phyloP scores from a whole-genome alignment of 2,888 invertebrate species.

The Catonia carolina region DNA sequence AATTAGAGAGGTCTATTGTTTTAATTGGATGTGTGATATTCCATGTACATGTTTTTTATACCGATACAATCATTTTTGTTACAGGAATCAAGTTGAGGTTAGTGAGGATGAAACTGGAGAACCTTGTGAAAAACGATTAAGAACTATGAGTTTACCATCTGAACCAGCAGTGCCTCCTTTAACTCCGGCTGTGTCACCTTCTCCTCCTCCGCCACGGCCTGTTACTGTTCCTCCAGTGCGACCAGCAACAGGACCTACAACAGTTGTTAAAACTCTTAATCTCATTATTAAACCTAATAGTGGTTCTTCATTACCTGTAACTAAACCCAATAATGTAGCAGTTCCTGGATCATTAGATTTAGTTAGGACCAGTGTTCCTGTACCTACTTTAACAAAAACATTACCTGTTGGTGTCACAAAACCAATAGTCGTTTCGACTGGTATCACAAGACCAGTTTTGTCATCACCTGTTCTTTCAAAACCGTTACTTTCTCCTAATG shows the following conservation, averaged over 20 bases:
- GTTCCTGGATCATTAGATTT: not conserved
- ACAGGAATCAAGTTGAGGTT: too few species aligned
- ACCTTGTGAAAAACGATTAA: slow-evolving; percentile 30
- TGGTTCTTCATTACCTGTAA: too few species aligned
- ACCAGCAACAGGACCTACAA: not conserved
- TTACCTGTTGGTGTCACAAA: not conserved
- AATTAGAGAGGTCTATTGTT: too few species aligned
- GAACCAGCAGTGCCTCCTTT: slow-evolving; percentile 33
- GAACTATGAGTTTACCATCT: slow-evolving; percentile 6
- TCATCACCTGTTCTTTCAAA: not conserved
- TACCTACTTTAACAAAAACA: not conserved
- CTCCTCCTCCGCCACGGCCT: slow-evolving; percentile 25
- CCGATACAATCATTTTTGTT: too few species aligned
- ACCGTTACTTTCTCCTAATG: not conserved
- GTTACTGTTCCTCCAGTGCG: slow-evolving; percentile 23
- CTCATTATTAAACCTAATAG: too few species aligned
- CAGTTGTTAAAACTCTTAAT: too few species aligned
- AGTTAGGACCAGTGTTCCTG: not conserved
- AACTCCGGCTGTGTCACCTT: slow-evolving; percentile 33
- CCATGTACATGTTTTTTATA: too few species aligned
- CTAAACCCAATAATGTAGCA: too few species aligned
- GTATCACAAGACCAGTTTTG: slow-evolving; percentile 11
- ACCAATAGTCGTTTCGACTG: slow-evolving; percentile 13
- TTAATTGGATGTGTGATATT: too few species aligned
- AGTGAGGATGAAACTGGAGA: slow-evolving; percentile 22